phyloP scores from a whole-genome alignment of 2,797 vertebrate genomes.

The Rhinella marina region DNA sequence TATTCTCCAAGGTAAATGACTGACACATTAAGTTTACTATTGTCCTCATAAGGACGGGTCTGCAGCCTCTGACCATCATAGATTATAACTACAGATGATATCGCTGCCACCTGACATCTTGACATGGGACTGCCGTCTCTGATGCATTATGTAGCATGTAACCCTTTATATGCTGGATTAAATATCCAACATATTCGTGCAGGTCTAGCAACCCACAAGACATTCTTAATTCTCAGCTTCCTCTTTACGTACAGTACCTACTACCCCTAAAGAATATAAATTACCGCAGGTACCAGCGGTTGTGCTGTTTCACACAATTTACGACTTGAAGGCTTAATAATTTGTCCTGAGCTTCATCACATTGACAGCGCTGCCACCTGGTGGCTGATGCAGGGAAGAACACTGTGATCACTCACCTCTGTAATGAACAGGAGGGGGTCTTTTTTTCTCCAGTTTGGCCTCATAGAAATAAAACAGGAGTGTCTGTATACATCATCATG shows the following conservation, averaged over 20 bases:
- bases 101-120: neutral
- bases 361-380: neutral
- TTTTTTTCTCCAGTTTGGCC: neutral
- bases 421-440: neutral
- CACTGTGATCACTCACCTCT: neutral
- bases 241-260: no score
- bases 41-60: neutral
- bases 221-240: no score
- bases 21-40: neutral
- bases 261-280: no score
- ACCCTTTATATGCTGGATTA: neutral
- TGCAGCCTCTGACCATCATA: neutral
- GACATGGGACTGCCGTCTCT: neutral
- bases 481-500: neutral
- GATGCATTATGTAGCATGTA: neutral
- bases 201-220: no score
- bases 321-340: neutral
- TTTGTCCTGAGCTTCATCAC: neutral
- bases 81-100: neutral
- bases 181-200: neutral
- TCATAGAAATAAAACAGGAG: neutral
- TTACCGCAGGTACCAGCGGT: no score
- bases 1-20: conserved; percentile 90
- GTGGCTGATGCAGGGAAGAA: neutral
- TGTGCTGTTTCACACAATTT: neutral